Percentiles rank a stretch among this genome's conserved stretches.
Conservation (phyloP, 2,888 invertebrate species). For the Lasioglossum pauxillum region DNA sequence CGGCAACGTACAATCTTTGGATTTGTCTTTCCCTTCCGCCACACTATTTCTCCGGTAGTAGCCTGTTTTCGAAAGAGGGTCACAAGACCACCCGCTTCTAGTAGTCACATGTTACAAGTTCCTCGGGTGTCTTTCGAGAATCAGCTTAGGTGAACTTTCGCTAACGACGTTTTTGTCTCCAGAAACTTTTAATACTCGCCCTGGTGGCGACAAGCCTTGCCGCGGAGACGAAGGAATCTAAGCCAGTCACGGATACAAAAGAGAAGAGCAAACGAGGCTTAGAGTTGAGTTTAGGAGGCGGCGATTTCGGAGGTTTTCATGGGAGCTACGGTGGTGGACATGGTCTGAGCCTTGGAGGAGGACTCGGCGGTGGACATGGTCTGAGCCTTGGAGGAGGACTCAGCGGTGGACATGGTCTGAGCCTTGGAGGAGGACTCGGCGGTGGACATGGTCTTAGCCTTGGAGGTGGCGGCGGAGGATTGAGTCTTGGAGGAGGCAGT, state of each 20-base stretch:
- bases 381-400: conserved; percentile 18
- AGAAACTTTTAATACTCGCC: conserved; percentile 76
- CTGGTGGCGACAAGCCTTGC: conserved; percentile 72
- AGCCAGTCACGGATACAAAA: conserved; percentile 60
- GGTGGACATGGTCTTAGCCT: conserved; percentile 33
- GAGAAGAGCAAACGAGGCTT: conserved; percentile 81
- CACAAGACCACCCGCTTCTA: background rate
- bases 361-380: background rate
- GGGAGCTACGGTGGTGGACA: background rate
- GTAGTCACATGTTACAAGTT: background rate
- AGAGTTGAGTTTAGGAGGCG: conserved; percentile 75
- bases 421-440: conserved; percentile 46
- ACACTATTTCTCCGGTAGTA: conserved; percentile 18
- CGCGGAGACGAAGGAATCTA: conserved; percentile 63
- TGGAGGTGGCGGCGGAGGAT: conserved; percentile 47
- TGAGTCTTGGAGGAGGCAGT: conserved; percentile 55
- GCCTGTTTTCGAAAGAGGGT: background rate
- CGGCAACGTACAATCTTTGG: background rate
- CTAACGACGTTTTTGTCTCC: conserved; percentile 41
- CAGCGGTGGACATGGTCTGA: conserved; percentile 45
- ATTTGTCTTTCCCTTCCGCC: conserved; percentile 20
- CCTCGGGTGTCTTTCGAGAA: background rate
- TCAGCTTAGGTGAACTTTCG: background rate
- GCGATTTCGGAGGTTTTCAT: conserved; percentile 9
- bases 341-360: conserved; percentile 74